Conservation (phyloP, 92 coral and sea anemone species). For the Palythoa heliodiscus region DNA sequence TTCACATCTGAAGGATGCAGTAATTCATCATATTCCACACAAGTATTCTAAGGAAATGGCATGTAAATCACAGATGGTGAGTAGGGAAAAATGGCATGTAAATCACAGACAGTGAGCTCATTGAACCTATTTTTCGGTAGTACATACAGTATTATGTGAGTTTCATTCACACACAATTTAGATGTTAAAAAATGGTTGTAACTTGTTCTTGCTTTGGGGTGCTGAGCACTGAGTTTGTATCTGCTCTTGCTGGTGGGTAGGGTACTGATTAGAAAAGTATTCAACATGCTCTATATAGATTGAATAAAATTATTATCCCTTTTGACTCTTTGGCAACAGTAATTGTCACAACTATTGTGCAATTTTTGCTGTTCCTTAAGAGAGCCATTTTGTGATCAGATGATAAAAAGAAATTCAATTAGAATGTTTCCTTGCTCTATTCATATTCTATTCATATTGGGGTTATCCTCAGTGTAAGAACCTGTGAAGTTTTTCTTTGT, state of each 20-base stretch:
- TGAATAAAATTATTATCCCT: background rate
- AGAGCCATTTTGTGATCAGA: background rate
- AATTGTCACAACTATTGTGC: constrained; percentile 1
- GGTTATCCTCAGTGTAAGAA: too few species aligned
- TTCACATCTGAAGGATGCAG: constrained; percentile 49
- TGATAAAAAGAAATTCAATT: background rate
- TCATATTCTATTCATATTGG: too few species aligned
- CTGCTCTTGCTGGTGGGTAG: constrained; percentile 13
- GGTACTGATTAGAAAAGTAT: background rate
- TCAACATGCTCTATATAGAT: background rate
- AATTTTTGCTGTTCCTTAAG: background rate
- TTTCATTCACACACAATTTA: background rate
- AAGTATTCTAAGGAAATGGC: constrained; percentile 69
- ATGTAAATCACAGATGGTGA: constrained; percentile 50
- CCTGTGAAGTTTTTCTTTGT: too few species aligned
- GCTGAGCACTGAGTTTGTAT: constrained; percentile 3
- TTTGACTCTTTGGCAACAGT: background rate
- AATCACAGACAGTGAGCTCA: constrained; percentile 43
- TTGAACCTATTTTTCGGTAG: background rate
- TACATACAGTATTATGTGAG: background rate
- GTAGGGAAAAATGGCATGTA: constrained; percentile 66
- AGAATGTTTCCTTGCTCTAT: constrained; percentile 13
- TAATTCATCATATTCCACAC: constrained; percentile 68
- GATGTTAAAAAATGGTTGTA: constrained; percentile 1
- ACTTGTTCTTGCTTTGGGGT: background rate